Conservation (phyloP, 2,113 vertebrate genomes). For the sheep (Ovis aries) region ARS-UI_Ramb_v3.0 NC_056056.1:200746001-200746500, state of each 20-base stretch:
- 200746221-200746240: conserved; percentile 42
- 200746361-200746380: background rate
- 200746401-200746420: conserved; percentile 29
- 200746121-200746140: background rate
- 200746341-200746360: background rate
- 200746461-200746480: conserved; percentile 47
- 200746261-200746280: conserved; percentile 1
- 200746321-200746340: conserved; percentile 17
- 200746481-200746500: conserved; percentile 41
- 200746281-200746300: background rate
- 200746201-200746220: conserved; percentile 48
- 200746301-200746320: conserved; percentile 23
- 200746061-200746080: conserved; percentile 99
- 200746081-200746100: conserved; percentile 99
- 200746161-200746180: background rate
- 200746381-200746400: background rate
- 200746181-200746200: conserved; percentile 5
- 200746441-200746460: conserved; percentile 49
- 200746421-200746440: conserved; percentile 33
- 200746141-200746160: background rate
- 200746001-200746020: conserved; percentile 80
- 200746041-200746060: conserved; percentile 90
- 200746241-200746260: conserved; percentile 26
- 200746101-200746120: conserved; percentile 84
- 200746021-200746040: conserved; percentile 80